Conservation (phyloP, 2,888 invertebrate genomes). For the Cantharis lateralis region DNA sequence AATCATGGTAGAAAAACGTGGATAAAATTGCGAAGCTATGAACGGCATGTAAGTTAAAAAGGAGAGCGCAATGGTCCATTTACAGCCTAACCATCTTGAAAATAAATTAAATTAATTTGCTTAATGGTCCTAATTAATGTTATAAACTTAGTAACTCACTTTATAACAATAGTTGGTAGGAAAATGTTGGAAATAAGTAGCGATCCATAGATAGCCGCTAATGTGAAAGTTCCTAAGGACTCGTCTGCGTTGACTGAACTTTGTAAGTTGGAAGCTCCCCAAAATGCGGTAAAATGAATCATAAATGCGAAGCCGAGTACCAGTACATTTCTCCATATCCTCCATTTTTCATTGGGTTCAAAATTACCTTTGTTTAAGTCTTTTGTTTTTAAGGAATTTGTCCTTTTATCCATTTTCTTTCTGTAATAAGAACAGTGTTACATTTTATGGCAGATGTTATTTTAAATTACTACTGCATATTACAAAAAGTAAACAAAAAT, state of each 20-base stretch:
- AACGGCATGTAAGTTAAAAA: conserved; percentile 91
- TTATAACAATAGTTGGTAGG: conserved; percentile 81
- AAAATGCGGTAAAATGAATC: conserved; percentile 92
- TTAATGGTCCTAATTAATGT: background rate
- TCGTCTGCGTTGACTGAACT: conserved; percentile 84
- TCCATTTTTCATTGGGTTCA: conserved; percentile 64
- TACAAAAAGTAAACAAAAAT: no score
- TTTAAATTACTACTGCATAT: no score
- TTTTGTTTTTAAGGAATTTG: conserved; percentile 22
- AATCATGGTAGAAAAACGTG: conserved; percentile 80
- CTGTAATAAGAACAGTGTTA: background rate
- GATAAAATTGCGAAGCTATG: conserved; percentile 88
- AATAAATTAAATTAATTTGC: conserved; percentile 8
- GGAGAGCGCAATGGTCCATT: conserved; percentile 84
- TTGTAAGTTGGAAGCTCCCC: conserved; percentile 81
- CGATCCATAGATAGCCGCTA: conserved; percentile 85
- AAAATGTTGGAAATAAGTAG: conserved; percentile 89
- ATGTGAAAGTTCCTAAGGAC: conserved; percentile 81
- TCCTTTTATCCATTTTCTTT: background rate
- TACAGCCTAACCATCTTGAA: conserved; percentile 84
- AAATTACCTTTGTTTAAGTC: conserved; percentile 33
- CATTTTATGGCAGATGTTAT: no score
- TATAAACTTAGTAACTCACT: conserved; percentile 59
- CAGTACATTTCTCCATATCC: conserved; percentile 83
- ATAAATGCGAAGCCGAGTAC: conserved; percentile 87